Percentiles rank a stretch among this genome's conserved stretches.
Evolutionary conservation across 2,888 invertebrate genomes (phyloP).

Genomic region (Tenthredo notha): DNA sequence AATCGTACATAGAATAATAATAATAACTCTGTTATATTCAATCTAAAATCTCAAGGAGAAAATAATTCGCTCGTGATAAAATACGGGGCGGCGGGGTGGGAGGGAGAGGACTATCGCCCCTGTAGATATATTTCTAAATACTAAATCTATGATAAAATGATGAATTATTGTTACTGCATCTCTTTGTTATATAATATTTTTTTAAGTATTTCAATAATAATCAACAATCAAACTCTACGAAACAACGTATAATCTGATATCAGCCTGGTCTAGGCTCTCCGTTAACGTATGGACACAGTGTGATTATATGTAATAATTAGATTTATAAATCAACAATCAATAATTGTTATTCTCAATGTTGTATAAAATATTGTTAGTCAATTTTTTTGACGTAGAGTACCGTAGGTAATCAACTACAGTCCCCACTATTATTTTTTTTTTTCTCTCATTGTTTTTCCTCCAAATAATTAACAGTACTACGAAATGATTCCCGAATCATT

Average conservation of each 20-base stretch:
- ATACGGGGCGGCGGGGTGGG: neutral
- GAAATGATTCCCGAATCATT: neutral
- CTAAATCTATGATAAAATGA: constrained; percentile 4
- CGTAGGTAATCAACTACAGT: neutral
- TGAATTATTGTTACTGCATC: constrained; percentile 2
- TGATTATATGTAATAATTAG: neutral
- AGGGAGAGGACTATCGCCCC: neutral
- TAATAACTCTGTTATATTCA: constrained; percentile 5
- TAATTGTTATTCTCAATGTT: constrained; percentile 24
- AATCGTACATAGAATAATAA: constrained; percentile 11
- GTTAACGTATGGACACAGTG: constrained; percentile 15
- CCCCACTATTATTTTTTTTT: neutral
- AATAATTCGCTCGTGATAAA: constrained; percentile 19
- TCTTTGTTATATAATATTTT: constrained; percentile 11
- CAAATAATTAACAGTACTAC: neutral
- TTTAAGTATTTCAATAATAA: constrained; percentile 32
- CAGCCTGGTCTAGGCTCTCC: neutral
- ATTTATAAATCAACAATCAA: constrained; percentile 10
- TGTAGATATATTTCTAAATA: constrained; percentile 7
- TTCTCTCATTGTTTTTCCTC: neutral
- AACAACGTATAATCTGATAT: constrained; percentile 10
- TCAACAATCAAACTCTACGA: constrained; percentile 19
- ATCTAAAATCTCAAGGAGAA: constrained; percentile 7
- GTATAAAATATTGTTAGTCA: constrained; percentile 8
- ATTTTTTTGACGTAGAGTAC: neutral